phyloP scores from a whole-genome alignment of 2,888 invertebrate genomes.

The Hydroisotoma schaefferi region DNA sequence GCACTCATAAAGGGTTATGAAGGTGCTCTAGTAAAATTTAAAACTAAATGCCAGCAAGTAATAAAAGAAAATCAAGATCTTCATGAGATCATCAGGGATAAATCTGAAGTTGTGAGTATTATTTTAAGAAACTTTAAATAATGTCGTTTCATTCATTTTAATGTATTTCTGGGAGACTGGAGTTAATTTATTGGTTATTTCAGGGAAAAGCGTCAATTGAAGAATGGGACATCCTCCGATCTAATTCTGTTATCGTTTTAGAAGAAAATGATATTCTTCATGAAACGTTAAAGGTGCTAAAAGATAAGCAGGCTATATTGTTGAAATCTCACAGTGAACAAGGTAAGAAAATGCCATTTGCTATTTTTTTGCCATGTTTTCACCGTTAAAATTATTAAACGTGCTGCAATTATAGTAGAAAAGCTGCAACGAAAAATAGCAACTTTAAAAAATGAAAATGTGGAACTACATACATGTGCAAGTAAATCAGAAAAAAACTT shows the following conservation, averaged over 20 bases:
- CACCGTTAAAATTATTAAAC: no score
- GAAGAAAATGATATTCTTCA: slow-evolving; percentile 47
- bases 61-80: slow-evolving; percentile 43
- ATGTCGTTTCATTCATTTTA: not conserved
- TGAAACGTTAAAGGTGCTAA: slow-evolving; percentile 31
- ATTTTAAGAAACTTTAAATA: not conserved
- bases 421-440: slow-evolving; percentile 27
- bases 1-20: slow-evolving; percentile 44
- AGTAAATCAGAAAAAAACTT: slow-evolving; percentile 36
- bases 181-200: not conserved
- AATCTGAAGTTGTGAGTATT: slow-evolving; percentile 17
- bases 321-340: slow-evolving; percentile 34
- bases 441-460: slow-evolving; percentile 35
- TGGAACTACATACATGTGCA: slow-evolving; percentile 17
- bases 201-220: slow-evolving; percentile 43
- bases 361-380: no score
- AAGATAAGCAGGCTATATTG: slow-evolving; percentile 25
- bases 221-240: slow-evolving; percentile 43
- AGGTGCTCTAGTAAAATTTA: slow-evolving; percentile 32
- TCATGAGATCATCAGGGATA: slow-evolving; percentile 33
- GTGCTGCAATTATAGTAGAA: no score
- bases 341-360: slow-evolving; percentile 33
- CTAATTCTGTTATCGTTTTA: slow-evolving; percentile 42
- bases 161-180: not conserved
- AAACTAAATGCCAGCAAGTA: slow-evolving; percentile 31